Percentiles rank a stretch among this genome's conserved stretches.
Conservation (phyloP, 2,797 vertebrate species). For the Masticophis lateralis region DNA sequence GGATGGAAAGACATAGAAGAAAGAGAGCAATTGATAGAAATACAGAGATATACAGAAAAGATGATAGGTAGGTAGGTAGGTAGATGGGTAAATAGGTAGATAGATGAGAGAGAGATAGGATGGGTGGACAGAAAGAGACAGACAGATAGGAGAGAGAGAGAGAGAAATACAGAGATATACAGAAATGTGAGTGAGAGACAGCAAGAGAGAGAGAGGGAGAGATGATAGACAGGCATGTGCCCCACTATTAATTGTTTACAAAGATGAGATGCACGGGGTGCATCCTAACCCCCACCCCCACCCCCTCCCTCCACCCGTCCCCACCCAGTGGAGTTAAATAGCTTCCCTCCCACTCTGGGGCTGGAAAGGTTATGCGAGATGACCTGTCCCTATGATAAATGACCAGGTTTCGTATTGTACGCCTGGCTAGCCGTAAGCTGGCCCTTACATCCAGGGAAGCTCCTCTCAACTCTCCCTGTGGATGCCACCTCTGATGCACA, state of each 20-base stretch:
- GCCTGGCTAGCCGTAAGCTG: constrained; percentile 76
- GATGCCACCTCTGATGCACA: neutral
- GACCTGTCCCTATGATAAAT: constrained; percentile 44
- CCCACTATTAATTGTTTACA: neutral
- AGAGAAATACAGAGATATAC: neutral
- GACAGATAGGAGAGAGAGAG: neutral
- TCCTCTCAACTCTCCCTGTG: neutral
- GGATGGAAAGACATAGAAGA: too few relatives aligned
- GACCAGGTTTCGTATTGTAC: constrained; percentile 73
- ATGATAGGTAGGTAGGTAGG: too few relatives aligned
- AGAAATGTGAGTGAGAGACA: neutral
- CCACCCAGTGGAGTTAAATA: neutral
- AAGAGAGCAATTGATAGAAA: too few relatives aligned
- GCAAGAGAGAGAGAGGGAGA: neutral
- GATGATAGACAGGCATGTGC: neutral
- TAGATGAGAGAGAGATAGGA: neutral
- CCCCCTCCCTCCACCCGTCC: neutral
- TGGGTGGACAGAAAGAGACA: neutral
- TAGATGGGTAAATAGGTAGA: neutral
- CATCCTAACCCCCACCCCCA: neutral
- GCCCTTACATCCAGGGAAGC: constrained; percentile 5
- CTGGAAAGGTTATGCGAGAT: constrained; percentile 16
- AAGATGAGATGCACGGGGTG: neutral
- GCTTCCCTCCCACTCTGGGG: constrained; percentile 3
- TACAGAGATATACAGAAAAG: too few relatives aligned